Base-by-base conservation (phyloP, 1,140 invertebrate genomes). In the Drosophila simulans region DNA sequence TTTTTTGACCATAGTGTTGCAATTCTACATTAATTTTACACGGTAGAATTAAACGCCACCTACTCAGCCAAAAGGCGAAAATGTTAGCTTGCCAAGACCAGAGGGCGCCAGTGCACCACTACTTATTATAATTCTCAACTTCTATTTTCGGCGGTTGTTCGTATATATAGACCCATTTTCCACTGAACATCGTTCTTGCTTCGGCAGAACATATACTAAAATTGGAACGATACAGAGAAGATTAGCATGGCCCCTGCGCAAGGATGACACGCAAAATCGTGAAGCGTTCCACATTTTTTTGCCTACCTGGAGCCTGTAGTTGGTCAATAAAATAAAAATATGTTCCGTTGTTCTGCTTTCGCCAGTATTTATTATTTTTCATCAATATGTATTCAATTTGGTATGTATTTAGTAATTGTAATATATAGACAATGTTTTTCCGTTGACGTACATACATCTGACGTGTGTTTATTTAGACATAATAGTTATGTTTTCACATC, bases 171-270 rank as follows among this genome's bases (percentile, higher is more conserved):
- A 7, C 0, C 1, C 0, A 13, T 25, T 48, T 48, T 48, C 12
- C 1, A 20, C 0, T 1, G 0, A 3, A 35, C 20, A 10, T 88
- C 76, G 94, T 95, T 95, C 94, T 95, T 94, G 94, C 94, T 95
- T 95, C 94, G 94, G 94, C 94, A 94, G 94, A 95, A 95, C 94
- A 95, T 95, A 95, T 95, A 95, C 94, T 95, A 95, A 95, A 95
- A 95, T 95, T 95, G 95, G 96, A 97, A 96, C 95, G 95, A 97
- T 97, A 96, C 96, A 96, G 96, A 96, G 96, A 96, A 96, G 96
- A 97, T 97, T 97, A 97, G 96, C 96, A 97, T 97, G 96, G 96
- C 96, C 96, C 95, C 95, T 97, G 95, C 95, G 96, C 95, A 96
- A 96, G 95, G 96, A 97, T 96, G 95, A 96, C 96, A 96, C 95